Evolutionary conservation across 2,797 vertebrate genomes (phyloP), one percentile per base, ranked within the genome.

Genomic region (Eulemur mongoz): DNA sequence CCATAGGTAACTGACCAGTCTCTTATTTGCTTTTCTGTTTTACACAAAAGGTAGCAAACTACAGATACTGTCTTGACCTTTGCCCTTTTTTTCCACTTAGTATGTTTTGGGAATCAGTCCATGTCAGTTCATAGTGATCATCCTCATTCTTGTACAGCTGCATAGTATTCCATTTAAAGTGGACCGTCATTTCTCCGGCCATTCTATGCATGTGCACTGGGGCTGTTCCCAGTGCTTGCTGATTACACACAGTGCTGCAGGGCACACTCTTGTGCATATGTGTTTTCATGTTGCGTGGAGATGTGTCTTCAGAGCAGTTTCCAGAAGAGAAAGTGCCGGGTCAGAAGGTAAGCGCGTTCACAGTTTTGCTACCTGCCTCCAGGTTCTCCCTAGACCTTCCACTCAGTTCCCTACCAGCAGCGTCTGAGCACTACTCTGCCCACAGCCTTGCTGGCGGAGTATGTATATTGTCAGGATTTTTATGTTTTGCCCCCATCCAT

Each of bases 401-500:
- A 2, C 10, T 45, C 10, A 9, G 23, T 14, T 25, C 1, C 40
- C 72, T 25, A 32, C 22, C 30, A 38, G 48, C 20, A 65, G 45
- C 35, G 2, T 10, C 67, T 52, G 20, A 65, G 48, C 6, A 1
- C 5, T 4, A 18, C 15, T 59, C 23, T 30, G 17, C 4, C 52
- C 69, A 18, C 50, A 63, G 32, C 32, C 30, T 32, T 9, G 52
- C 69, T 43, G 3, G 10, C 20, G 22, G 69, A 54, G 13, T 15
- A 12, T 45, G 20, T 15, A 12, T 54, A 14, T 40, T 12, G 7
- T 88, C 25, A n/a, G 25, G 40, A 10, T n/a, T 11, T 73, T 25
- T 38, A 4, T 5, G 14, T 50, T 69, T 20, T 23, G 18, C 40
- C 59, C n/a, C 59, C 32, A 0, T n/a, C 40, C 12, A 0, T 67